Percentiles rank a stretch among this genome's conserved stretches.
Evolutionary conservation across 2,888 invertebrate species (phyloP).

Genomic region (Drosophila mimetica): DNA sequence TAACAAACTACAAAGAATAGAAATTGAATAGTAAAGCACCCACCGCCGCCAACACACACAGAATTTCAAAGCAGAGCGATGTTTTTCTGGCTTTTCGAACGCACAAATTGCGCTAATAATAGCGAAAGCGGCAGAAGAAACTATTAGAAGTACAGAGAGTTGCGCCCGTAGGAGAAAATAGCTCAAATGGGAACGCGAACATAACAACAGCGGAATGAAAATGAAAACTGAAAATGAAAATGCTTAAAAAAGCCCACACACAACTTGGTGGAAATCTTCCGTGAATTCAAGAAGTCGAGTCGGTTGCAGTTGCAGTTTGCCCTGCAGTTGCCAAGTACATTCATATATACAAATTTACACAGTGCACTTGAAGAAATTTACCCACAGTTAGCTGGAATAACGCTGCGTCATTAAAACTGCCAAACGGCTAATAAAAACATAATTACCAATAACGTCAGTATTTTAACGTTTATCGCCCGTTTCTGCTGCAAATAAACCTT

Average conservation of each 20-base stretch:
- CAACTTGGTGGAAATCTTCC: slow-evolving; percentile 37
- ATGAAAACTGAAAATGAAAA: not conserved
- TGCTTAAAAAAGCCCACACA: slow-evolving; percentile 21
- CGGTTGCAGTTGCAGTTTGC: slow-evolving; percentile 24
- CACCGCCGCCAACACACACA: slow-evolving; percentile 28
- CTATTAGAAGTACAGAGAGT: slow-evolving; percentile 60
- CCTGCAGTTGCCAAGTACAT: no score
- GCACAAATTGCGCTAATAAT: slow-evolving; percentile 73
- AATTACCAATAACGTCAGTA: not conserved
- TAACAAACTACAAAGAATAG: slow-evolving; percentile 60
- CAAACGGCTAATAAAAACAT: not conserved
- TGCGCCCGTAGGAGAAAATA: slow-evolving; percentile 16
- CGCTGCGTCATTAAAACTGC: not conserved
- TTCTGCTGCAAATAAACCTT: not conserved
- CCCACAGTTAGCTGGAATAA: not conserved
- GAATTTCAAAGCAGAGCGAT: slow-evolving; percentile 31
- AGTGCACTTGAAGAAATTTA: slow-evolving; percentile 11
- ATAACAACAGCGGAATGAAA: slow-evolving; percentile 7
- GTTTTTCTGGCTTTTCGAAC: slow-evolving; percentile 43
- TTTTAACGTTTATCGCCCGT: not conserved
- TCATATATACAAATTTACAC: slow-evolving; percentile 2
- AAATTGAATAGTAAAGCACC: slow-evolving; percentile 63
- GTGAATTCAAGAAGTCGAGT: slow-evolving; percentile 29
- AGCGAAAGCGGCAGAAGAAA: slow-evolving; percentile 56
- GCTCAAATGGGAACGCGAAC: slow-evolving; percentile 23